Base-by-base conservation (phyloP, 2,797 vertebrate genomes). In the Sebastiscus tertius region DNA sequence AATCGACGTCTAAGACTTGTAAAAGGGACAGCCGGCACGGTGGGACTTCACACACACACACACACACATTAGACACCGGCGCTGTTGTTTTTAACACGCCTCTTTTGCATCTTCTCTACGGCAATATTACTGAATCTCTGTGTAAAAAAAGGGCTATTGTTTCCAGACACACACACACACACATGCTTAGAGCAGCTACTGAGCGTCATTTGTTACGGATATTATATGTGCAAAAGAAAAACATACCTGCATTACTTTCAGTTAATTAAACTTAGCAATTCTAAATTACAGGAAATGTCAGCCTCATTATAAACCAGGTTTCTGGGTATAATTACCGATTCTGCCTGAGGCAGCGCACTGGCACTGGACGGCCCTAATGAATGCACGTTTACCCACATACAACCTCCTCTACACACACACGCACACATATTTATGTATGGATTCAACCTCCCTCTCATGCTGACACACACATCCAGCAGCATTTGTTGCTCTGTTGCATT, bases 301-400 rank as follows among this genome's bases (percentile, higher is more conserved):
- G 10, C 29, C 64, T 62, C 34, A 74, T 52, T 74, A 65, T 22
- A 8, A 54, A 42, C 14, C 27, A 33, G 26, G 16, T 70, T 73
- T 69, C 39, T 39, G 54, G 31, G 22, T 42, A 5, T 72, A 49
- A 78, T 82, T 54, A 64, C 64, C 9, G 6, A 34, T 68, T 77
- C 16, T 14, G 60, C 70, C 58, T 20, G 10, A 69, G n/a, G 52
- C 52, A 22, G n/a, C n/a, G n/a, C 52, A 54, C 52, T 54, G 52
- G 52, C 52, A 22, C 52, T 0, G 20, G 65, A 59, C 9, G 1
- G 14, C 36, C 33, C 18, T 42, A 16, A 59, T 59, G 31, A 16
- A 36, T 20, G 12, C 34, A 29, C 16, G 4, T 33, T 66, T 60
- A 79, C 64, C 55, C 46, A 46, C 18, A 59, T 31, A 33, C 12